Percentiles rank a stretch among this genome's conserved stretches.
phyloP scores from a whole-genome alignment of 1,140 invertebrate genomes.

The Tetraneura akinire region DNA sequence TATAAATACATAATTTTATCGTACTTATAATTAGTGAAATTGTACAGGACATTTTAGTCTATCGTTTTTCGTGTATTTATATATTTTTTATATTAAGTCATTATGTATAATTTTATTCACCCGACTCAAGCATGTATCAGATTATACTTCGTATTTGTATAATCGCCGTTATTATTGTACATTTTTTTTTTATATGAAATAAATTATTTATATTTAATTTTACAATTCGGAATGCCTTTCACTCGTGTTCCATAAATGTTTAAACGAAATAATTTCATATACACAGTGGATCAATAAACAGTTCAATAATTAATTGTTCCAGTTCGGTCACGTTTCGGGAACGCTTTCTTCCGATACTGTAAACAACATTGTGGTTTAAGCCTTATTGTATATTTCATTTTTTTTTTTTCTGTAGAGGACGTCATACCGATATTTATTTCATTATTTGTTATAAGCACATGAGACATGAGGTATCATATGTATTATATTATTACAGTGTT shows the following conservation, averaged over 20 bases:
- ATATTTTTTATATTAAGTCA: no score
- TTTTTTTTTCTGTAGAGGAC: not conserved
- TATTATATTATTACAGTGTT: no score
- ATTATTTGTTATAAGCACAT: not conserved
- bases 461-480: no score
- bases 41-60: no score
- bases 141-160: not conserved
- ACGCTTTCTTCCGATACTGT: conserved; percentile 21
- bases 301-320: conserved; percentile 2
- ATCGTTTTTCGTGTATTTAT: no score
- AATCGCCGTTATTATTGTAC: not conserved
- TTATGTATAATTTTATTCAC: no score
- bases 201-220: not conserved
- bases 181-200: conserved; percentile 9
- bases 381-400: not conserved
- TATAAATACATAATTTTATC: no score
- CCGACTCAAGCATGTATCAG: no score
- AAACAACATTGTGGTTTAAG: not conserved
- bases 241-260: conserved; percentile 24
- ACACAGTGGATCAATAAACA: conserved; percentile 16
- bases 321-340: conserved; percentile 19
- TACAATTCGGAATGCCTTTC: conserved; percentile 4
- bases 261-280: conserved; percentile 16
- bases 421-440: not conserved
- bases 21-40: no score